These are phyloP conservation scores for Phacellophora camtschatica DNA, from an alignment of 30 jellyfish, hydroid and myxozoan genomes.

Conservation along the genomic window DNA sequence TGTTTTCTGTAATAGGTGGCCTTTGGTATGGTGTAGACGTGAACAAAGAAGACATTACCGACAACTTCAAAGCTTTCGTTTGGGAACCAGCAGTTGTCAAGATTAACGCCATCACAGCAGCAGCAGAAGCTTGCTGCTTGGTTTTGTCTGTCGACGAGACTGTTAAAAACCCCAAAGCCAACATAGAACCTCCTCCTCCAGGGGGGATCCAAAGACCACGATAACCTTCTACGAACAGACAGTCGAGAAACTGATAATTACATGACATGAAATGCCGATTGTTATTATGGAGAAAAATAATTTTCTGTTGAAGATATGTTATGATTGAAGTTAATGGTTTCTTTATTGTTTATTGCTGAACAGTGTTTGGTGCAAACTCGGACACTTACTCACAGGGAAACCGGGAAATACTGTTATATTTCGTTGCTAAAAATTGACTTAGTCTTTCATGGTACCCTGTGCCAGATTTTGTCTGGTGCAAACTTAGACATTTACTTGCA, in stretches of 20 bases:
- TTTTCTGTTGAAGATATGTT: no score
- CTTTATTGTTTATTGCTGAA: background rate
- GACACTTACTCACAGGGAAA: no score
- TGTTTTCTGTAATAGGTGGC: slow-evolving; percentile 76
- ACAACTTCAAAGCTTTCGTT: slow-evolving; percentile 91
- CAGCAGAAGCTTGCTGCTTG: slow-evolving; percentile 96
- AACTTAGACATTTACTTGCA: no score
- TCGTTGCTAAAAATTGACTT: no score
- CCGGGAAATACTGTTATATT: no score
- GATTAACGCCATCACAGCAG: slow-evolving; percentile 95
- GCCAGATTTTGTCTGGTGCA: no score
- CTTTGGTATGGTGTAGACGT: slow-evolving; percentile 97
- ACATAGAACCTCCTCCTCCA: slow-evolving; percentile 72
- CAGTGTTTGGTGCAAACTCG: no score
- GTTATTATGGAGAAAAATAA: no score
- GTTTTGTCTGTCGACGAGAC: slow-evolving; percentile 95
- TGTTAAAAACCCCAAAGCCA: slow-evolving; percentile 95
- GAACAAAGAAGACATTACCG: slow-evolving; percentile 86
- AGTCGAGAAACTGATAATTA: no score
- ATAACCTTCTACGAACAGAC: no score
- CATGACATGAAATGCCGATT: no score
- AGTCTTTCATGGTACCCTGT: no score
- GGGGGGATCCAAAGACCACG: slow-evolving; percentile 61
- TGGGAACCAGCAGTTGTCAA: slow-evolving; percentile 99
- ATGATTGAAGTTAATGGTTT: background rate